A percentile compares a stretch with the other conserved stretches of the same genome.
phyloP scores from a whole-genome alignment of 2,888 invertebrate genomes.

The Epirrita christyi region DNA sequence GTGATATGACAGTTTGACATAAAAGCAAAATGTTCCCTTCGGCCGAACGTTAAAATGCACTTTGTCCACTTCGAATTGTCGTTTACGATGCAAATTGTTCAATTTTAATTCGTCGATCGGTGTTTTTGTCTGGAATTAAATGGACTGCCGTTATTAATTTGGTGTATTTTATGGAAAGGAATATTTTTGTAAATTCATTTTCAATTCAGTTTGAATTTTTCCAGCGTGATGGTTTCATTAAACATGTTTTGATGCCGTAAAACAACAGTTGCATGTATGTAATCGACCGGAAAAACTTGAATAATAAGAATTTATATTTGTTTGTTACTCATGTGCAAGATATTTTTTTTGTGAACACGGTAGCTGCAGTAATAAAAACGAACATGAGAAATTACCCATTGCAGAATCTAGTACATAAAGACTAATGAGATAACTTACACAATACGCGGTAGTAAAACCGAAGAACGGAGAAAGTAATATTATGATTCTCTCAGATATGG shows the following conservation, averaged over 20 bases:
- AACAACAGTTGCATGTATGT: too few species aligned
- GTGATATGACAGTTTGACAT: constrained; percentile 30
- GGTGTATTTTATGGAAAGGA: constrained; percentile 6
- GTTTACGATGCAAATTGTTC: constrained; percentile 31
- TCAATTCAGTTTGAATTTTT: neutral
- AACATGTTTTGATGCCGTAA: neutral
- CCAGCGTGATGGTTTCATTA: constrained; percentile 6
- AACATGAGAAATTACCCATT: neutral
- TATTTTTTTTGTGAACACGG: too few species aligned
- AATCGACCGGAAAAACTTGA: too few species aligned
- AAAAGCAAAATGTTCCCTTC: constrained; percentile 23
- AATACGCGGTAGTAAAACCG: constrained; percentile 43
- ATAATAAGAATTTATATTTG: too few species aligned
- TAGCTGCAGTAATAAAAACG: neutral
- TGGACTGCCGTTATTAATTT: constrained; percentile 19
- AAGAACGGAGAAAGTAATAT: constrained; percentile 46
- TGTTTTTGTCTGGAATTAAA: constrained; percentile 17
- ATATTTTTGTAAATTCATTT: constrained; percentile 15
- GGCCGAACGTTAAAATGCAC: constrained; percentile 27
- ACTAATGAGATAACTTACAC: constrained; percentile 37
- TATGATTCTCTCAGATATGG: constrained; percentile 53
- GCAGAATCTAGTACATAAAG: constrained; percentile 3
- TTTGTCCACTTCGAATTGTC: constrained; percentile 29
- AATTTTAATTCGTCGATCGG: constrained; percentile 29
- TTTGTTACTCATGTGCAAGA: too few species aligned